Evolutionary conservation across 2,113 vertebrate species (phyloP).

Genomic region (Salvelinus fontinalis): DNA sequence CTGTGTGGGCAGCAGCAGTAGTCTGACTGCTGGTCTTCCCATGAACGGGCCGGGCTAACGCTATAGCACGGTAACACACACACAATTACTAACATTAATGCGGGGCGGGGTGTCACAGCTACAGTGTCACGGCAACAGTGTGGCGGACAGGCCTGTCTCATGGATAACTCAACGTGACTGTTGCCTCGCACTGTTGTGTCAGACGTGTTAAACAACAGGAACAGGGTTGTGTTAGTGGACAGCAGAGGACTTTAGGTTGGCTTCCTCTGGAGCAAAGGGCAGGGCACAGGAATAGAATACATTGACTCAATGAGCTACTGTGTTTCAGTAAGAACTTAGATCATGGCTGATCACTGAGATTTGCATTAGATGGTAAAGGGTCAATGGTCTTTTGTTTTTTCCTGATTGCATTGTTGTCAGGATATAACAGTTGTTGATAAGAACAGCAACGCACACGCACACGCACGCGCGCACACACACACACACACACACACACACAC

Average conservation of each 20-base stretch:
- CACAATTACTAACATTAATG: too few species aligned
- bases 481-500: too few species aligned
- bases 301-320: constrained; percentile 70
- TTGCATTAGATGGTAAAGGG: too few species aligned
- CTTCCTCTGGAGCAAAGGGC: constrained; percentile 16
- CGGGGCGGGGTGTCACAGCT: constrained; percentile 33
- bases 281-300: constrained; percentile 37
- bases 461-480: neutral
- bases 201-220: constrained; percentile 17
- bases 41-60: constrained; percentile 55
- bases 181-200: constrained; percentile 20
- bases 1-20: neutral
- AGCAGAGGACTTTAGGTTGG: neutral
- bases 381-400: too few species aligned
- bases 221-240: constrained; percentile 15
- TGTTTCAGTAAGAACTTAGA: constrained; percentile 10
- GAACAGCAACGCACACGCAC: too few species aligned
- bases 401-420: too few species aligned
- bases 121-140: constrained; percentile 39
- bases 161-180: constrained; percentile 53
- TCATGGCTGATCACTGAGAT: constrained; percentile 12
- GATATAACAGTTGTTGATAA: too few species aligned
- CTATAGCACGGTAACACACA: constrained; percentile 27
- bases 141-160: constrained; percentile 51
- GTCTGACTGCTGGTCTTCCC: constrained; percentile 54